A percentile compares a stretch with the other conserved stretches of the same genome.
These are phyloP conservation scores for Anabas testudineus DNA, from an alignment of 2,797 vertebrate species.

Conservation along the genomic window DNA sequence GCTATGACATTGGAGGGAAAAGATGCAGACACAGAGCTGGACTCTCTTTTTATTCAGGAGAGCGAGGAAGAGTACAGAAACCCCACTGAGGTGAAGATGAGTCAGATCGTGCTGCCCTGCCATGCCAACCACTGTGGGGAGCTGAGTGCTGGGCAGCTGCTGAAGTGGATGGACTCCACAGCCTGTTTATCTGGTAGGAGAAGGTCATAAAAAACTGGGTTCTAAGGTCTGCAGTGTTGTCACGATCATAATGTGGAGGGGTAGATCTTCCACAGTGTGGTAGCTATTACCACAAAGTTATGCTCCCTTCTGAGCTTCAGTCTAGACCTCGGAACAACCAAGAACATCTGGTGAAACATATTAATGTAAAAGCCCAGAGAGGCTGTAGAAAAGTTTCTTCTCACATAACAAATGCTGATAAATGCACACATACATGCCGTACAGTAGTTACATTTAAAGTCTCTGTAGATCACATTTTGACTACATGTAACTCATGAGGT, in stretches of 20 bases:
- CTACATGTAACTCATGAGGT: background rate
- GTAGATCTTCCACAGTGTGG: no score
- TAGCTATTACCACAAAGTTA: no score
- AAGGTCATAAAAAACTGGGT: background rate
- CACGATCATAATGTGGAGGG: no score
- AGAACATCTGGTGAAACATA: no score
- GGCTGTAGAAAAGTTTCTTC: background rate
- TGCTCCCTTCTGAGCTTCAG: no score
- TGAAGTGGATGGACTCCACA: conserved; percentile 97
- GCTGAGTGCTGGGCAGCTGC: conserved; percentile 92
- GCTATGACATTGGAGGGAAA: conserved; percentile 69
- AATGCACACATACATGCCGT: no score
- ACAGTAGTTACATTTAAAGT: background rate
- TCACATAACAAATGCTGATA: background rate
- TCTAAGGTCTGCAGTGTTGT: no score
- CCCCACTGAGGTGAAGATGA: conserved; percentile 96
- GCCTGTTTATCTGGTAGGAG: conserved; percentile 94
- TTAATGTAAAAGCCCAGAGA: no score
- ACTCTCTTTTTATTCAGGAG: conserved; percentile 71
- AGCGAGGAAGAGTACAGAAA: conserved; percentile 82
- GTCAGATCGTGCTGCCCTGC: conserved; percentile 95
- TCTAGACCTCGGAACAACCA: no score
- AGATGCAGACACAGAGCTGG: conserved; percentile 37
- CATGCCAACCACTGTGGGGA: conserved; percentile 93
- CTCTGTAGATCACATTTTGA: background rate